These are phyloP conservation scores for Xestia c-nigrum DNA, from an alignment of 2,888 invertebrate species.

Conservation along the genomic window DNA sequence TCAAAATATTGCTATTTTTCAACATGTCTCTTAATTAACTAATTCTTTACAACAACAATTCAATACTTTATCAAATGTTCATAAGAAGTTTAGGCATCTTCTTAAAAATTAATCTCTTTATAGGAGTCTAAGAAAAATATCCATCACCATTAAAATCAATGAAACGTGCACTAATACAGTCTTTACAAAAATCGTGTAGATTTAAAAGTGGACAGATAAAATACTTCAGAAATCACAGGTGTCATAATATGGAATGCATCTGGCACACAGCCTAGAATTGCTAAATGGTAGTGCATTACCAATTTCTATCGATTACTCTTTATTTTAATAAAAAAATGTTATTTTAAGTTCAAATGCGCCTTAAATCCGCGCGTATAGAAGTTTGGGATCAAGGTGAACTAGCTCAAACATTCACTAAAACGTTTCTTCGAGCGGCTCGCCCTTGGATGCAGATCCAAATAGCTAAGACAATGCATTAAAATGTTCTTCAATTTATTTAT, in stretches of 20 bases:
- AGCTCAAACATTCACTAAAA: constrained; percentile 13
- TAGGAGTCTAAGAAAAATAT: constrained; percentile 49
- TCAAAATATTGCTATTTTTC: constrained; percentile 35
- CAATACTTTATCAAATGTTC: constrained; percentile 52
- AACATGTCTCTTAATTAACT: constrained; percentile 23
- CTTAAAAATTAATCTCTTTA: constrained; percentile 54
- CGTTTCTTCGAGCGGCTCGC: not conserved
- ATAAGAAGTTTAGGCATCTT: constrained; percentile 51
- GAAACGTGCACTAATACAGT: constrained; percentile 32
- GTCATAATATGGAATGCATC: constrained; percentile 24
- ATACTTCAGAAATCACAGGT: constrained; percentile 45
- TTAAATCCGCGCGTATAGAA: constrained; percentile 10
- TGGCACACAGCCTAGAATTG: constrained; percentile 7
- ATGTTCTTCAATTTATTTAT: constrained; percentile 18
- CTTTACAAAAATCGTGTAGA: constrained; percentile 48
- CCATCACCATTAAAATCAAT: constrained; percentile 30
- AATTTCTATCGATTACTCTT: constrained; percentile 6
- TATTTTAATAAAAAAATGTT: constrained; percentile 8
- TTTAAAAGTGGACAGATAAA: constrained; percentile 48
- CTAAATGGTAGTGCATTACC: constrained; percentile 22
- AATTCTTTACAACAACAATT: constrained; percentile 49
- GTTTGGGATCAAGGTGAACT: constrained; percentile 2
- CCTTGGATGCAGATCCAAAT: constrained; percentile 1
- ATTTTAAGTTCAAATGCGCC: constrained; percentile 35
- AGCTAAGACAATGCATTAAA: constrained; percentile 10